Base-by-base conservation (phyloP, 2,113 vertebrate genomes). In the Odontophorus gujanensis region DNA sequence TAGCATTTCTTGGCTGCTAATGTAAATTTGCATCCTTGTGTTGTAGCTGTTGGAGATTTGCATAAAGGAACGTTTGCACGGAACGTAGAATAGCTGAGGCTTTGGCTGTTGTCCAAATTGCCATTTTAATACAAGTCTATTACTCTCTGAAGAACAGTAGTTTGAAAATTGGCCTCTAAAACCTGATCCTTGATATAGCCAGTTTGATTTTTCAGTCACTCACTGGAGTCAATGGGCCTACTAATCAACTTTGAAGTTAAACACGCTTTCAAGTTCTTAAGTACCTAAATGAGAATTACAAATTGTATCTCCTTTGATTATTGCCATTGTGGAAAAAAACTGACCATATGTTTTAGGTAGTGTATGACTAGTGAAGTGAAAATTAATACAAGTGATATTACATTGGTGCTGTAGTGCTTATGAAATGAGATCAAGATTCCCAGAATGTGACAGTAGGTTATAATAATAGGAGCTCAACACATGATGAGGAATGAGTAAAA, bases 141-240 rank as follows among this genome's bases (percentile, higher is more conserved):
- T 3, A 2, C 68, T 83, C 91, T 93, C 89, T 65, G 68, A 87
- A 89, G 95, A 95, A 43, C 72, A 45, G 13, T 87, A 72, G 87
- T 90, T 79, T 78, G 87, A 91, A 95, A 94, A 96, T 5, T 80
- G 81, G n/a, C 82, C 88, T 90, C 65, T 90, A 40, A 71, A 88
- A 77, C 88, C 85, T 66, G 84, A 93, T 89, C 59, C 36, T 66
- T 89, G 73, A 80, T 94, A 12, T 67, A 90, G 63, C 8, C 51
- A 26, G 25, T 91, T 91, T 87, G 94, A 85, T 89, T 95, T 89
- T 95, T 92, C 71, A 92, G 84, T 92, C 63, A 40, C 63, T 95
- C 55, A 47, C 47, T 42, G 50, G 74, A 81, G 81, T 90, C 72
- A 71, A 63, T 78, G 91, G 59, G 43, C 72, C 65, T 85, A 9